These are phyloP conservation scores for Coregonus suidteri DNA, from an alignment of 2,797 vertebrate species.

Conservation along the genomic window DNA sequence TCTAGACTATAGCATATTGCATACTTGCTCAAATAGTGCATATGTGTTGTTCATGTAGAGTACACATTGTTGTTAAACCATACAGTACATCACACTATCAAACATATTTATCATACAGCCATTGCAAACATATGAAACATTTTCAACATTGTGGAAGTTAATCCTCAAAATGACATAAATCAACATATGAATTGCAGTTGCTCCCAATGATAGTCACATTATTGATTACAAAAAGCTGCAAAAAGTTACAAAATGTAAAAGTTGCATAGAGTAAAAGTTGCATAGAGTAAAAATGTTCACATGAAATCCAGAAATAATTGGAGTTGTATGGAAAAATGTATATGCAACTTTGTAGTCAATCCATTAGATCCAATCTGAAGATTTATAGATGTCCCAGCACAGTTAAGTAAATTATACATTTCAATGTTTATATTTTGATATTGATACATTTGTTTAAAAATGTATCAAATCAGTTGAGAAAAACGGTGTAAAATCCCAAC, in stretches of 20 bases:
- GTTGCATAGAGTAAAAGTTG: constrained; percentile 9
- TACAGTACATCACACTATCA: not conserved
- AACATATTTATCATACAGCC: not conserved
- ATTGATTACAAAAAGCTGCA: not conserved
- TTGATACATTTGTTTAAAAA: not conserved
- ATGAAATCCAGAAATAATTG: not conserved
- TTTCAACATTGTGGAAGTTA: not conserved
- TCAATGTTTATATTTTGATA: not conserved
- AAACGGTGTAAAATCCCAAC: not conserved
- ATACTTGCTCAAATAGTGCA: constrained; percentile 2
- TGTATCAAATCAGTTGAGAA: too few species aligned
- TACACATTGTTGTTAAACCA: not conserved
- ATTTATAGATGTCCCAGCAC: not conserved
- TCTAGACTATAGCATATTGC: not conserved
- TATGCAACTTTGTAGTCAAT: not conserved
- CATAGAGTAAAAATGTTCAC: not conserved
- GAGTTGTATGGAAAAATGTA: not conserved
- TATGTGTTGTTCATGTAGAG: not conserved
- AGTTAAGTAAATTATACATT: not conserved
- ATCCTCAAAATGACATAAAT: not conserved
- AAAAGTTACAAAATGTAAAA: not conserved
- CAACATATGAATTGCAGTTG: not conserved
- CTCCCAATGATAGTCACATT: not conserved
- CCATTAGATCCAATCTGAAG: not conserved
- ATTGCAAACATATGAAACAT: constrained; percentile 3